Evolutionary conservation across 2,888 invertebrate species (phyloP).

Genomic region (Parochlus steinenii): DNA sequence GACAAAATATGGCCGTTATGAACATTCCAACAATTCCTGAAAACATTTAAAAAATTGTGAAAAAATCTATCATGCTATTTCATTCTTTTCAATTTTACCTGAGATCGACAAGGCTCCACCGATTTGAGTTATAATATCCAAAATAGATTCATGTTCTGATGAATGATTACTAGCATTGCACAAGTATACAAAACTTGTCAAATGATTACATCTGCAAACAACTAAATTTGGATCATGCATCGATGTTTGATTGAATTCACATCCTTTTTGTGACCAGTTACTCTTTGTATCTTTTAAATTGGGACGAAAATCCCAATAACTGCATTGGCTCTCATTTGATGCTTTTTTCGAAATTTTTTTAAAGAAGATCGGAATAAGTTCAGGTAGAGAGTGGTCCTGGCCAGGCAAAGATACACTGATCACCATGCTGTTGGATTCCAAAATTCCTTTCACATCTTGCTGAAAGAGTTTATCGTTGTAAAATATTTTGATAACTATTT

Average conservation of each 20-base stretch:
- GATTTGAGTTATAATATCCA: slow-evolving; percentile 39
- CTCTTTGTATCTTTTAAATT: slow-evolving; percentile 20
- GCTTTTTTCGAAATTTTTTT: slow-evolving; percentile 18
- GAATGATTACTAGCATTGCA: slow-evolving; percentile 22
- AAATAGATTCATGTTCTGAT: slow-evolving; percentile 28
- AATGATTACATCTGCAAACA: slow-evolving; percentile 37
- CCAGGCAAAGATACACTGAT: slow-evolving; percentile 44
- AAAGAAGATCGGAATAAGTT: slow-evolving; percentile 37
- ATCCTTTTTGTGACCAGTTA: slow-evolving; percentile 40
- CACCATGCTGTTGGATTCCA: slow-evolving; percentile 30
- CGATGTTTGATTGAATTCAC: slow-evolving; percentile 26
- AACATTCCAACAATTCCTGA: slow-evolving; percentile 39
- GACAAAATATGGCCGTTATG: slow-evolving; percentile 38
- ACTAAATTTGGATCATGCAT: slow-evolving; percentile 25
- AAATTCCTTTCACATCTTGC: slow-evolving; percentile 25
- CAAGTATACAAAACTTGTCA: slow-evolving; percentile 43
- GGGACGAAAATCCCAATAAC: slow-evolving; percentile 38
- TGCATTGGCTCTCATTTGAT: slow-evolving; percentile 27
- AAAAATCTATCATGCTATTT: too few species aligned
- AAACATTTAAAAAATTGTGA: too few species aligned
- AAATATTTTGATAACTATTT: slow-evolving; percentile 36
- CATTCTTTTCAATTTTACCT: too few species aligned
- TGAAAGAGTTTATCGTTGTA: slow-evolving; percentile 38
- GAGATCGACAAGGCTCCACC: slow-evolving; percentile 41
- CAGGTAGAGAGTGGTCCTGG: slow-evolving; percentile 35